These are phyloP conservation scores for Holothuria glaberrima DNA, from an alignment of 35 echinoderm and acorn worm species.

Conservation along the genomic window DNA sequence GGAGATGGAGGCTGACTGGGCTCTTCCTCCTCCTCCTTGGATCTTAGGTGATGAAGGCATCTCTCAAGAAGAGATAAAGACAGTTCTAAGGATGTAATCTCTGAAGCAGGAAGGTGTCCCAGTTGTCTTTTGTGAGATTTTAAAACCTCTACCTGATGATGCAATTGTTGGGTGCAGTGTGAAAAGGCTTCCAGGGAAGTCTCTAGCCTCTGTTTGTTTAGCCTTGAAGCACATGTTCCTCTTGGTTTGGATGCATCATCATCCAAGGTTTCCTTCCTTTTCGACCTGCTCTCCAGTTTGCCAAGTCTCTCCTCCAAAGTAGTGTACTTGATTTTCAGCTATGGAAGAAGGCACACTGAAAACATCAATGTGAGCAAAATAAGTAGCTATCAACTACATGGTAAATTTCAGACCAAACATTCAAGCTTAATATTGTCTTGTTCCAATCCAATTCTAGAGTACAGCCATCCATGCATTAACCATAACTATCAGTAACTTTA, in stretches of 20 bases:
- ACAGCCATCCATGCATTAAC: too few relatives aligned
- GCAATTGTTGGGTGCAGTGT: conserved; percentile 22
- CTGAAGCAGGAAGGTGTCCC: conserved; percentile 14
- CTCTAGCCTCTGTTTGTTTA: conserved; percentile 11
- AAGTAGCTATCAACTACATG: too few relatives aligned
- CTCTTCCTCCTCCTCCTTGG: neutral
- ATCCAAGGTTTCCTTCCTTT: neutral
- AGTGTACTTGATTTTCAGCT: conserved; percentile 22
- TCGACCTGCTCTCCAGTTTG: conserved; percentile 3
- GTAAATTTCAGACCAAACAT: too few relatives aligned
- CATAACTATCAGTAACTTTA: too few relatives aligned
- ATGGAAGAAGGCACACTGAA: too few relatives aligned
- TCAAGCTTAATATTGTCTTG: too few relatives aligned
- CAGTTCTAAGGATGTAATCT: conserved; percentile 15
- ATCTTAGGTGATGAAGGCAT: conserved; percentile 42
- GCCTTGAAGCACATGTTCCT: neutral
- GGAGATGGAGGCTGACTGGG: neutral
- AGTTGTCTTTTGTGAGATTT: conserved; percentile 43
- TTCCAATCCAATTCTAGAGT: too few relatives aligned
- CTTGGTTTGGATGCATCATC: neutral
- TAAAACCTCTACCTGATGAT: conserved; percentile 31
- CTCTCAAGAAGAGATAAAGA: conserved; percentile 29
- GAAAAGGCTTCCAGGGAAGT: conserved; percentile 24
- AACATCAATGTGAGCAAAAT: too few relatives aligned
- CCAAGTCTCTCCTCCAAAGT: neutral